Evolutionary conservation across 2,888 invertebrate species (phyloP), one percentile per base, ranked within the genome.

Genomic region (Anthophora plumipes): DNA sequence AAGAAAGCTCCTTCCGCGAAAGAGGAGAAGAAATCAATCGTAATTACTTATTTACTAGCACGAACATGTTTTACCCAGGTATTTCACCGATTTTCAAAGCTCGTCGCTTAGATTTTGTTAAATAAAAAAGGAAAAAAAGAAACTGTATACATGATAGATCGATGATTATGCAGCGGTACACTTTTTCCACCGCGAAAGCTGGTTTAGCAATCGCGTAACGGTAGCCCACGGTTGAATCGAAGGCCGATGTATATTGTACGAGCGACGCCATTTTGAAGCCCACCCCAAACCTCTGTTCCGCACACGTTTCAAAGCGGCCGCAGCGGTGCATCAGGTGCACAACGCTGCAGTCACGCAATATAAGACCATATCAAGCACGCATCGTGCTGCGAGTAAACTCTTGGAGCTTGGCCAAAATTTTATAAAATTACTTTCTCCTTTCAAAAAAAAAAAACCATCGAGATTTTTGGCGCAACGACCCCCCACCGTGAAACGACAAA

Each of bases 261-360:
- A 52, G 69, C 31, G 79, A 77, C 88, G 86, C 86, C 88, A 87
- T 87, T 87, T 87, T 87, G 83, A 73, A 77, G 82, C 78, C n/a
- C 80, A 77, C 48, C 77, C 77, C 75, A 83, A 79, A 81, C 73
- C 74, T 75, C 31, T n/a, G n/a, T n/a, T 31, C 59, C 72, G 73
- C 73, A 76, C 79, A 37, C 72, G 50, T 48, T 73, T 75, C 78
- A 68, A 69, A 63, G 77, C 74, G 17, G 46, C 73, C 46, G 14
- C 63, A 55, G 31, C 60, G 72, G 55, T 71, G 66, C 68, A 63
- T 78, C 74, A 68, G 71, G 67, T 74, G 80, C 55, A 80, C 20
- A 63, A 48, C 31, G 39, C 64, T 59, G 52, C 76, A 73, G 61
- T 69, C 59, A 67, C 76, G 69, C 71, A 46, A 31, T 63, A 74